These are phyloP conservation scores for Chironomus tepperi DNA, from an alignment of 1,140 invertebrate genomes.

Conservation along the genomic window DNA sequence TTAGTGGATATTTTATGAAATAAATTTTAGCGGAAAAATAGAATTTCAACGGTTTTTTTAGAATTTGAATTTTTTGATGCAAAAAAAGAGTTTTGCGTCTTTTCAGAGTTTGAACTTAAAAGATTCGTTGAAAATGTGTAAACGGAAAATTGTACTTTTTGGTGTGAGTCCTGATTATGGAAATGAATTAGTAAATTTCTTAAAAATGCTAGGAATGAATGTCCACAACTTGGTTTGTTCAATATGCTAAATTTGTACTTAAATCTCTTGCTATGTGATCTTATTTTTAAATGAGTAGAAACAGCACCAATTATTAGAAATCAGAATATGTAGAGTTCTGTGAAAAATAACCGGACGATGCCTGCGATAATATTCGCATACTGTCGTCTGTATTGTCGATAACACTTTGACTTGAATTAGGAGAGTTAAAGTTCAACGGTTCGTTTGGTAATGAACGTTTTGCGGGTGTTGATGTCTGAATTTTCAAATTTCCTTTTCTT, in stretches of 20 bases:
- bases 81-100: too few relatives aligned
- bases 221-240: background rate
- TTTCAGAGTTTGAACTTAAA: too few relatives aligned
- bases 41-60: too few relatives aligned
- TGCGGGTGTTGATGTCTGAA: conserved; percentile 2
- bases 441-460: background rate
- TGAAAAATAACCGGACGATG: background rate
- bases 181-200: too few relatives aligned
- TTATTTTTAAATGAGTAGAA: background rate
- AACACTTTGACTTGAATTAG: background rate
- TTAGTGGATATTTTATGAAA: too few relatives aligned
- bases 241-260: background rate
- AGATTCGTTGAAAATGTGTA: too few relatives aligned
- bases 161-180: too few relatives aligned
- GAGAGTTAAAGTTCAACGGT: background rate
- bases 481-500: background rate
- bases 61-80: too few relatives aligned
- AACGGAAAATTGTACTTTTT: too few relatives aligned
- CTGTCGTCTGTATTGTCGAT: background rate
- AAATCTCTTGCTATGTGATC: background rate
- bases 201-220: too few relatives aligned
- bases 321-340: conserved; percentile 17
- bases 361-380: background rate
- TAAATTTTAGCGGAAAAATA: too few relatives aligned
- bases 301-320: background rate